phyloP scores from a whole-genome alignment of 37 sponge, comb jelly and placozoan species.

The Axinella damicornis region DNA sequence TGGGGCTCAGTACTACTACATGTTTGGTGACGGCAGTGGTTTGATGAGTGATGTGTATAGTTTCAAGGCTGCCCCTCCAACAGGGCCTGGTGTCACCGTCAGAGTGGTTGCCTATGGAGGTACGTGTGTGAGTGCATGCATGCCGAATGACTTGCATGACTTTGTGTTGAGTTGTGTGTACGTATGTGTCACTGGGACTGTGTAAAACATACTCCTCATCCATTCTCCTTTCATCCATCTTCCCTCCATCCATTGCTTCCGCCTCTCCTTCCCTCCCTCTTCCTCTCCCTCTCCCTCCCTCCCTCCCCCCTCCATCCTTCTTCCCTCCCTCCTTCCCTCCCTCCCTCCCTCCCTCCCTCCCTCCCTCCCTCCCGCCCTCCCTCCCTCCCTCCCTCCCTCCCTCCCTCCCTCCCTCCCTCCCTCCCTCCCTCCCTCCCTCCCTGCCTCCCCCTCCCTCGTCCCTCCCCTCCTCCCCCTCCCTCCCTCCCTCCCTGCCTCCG shows the following conservation, averaged over 20 bases:
- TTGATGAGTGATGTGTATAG: constrained; percentile 33
- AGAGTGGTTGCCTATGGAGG: constrained; percentile 59
- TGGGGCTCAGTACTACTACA: constrained; percentile 50
- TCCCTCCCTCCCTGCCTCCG: no score
- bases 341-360: no score
- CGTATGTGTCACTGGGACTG: no score
- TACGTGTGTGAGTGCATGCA: neutral
- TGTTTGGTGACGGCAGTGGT: constrained; percentile 47
- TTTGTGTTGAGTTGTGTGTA: no score
- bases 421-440: no score
- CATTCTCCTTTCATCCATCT: neutral
- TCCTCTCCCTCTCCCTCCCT: neutral
- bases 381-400: no score
- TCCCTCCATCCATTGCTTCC: neutral
- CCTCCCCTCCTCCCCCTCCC: no score
- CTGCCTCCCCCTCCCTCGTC: no score
- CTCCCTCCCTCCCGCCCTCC: no score
- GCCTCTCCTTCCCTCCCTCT: neutral
- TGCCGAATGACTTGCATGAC: no score
- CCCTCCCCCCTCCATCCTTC: neutral
- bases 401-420: no score
- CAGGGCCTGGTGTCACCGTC: constrained; percentile 15
- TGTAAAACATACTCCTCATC: no score
- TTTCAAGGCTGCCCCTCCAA: constrained; percentile 27
- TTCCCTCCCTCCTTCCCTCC: neutral